Evolutionary conservation across 2,797 vertebrate species (phyloP).

Genomic region (Zalophus californianus): DNA sequence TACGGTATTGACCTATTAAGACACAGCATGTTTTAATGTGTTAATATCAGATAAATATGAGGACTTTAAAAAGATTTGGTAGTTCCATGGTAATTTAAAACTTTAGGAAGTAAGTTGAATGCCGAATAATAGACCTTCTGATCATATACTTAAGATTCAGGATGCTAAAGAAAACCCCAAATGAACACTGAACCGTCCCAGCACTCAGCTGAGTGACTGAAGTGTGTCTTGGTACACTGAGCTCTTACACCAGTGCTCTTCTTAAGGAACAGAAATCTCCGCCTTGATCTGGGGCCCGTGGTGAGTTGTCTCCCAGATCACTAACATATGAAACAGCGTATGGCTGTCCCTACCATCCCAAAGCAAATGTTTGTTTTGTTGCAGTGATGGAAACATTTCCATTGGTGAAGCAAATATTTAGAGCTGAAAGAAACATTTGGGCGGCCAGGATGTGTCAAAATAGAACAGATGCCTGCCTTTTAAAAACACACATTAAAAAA

Average conservation of each 20-base stretch:
- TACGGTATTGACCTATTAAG: constrained; percentile 17
- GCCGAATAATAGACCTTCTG: constrained; percentile 49
- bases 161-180: constrained; percentile 28
- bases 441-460: constrained; percentile 74
- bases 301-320: not conserved
- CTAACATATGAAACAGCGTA: not conserved
- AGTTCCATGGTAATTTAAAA: not conserved
- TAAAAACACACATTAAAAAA: constrained; percentile 46
- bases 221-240: not conserved
- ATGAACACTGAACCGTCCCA: not conserved
- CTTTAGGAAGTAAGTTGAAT: constrained; percentile 57
- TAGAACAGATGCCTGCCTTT: constrained; percentile 76
- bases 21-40: constrained; percentile 41
- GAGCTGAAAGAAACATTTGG: constrained; percentile 73
- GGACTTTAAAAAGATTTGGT: constrained; percentile 34
- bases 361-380: constrained; percentile 77
- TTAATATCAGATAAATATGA: constrained; percentile 32
- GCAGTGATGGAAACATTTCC: constrained; percentile 70
- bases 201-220: not conserved
- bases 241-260: not conserved
- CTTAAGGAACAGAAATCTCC: not conserved
- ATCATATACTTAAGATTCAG: constrained; percentile 35
- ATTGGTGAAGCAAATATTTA: constrained; percentile 75
- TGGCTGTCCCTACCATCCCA: not conserved
- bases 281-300: not conserved